Conservation (phyloP, 2,888 invertebrate genomes). For the Drosophila mayaguana region DNA sequence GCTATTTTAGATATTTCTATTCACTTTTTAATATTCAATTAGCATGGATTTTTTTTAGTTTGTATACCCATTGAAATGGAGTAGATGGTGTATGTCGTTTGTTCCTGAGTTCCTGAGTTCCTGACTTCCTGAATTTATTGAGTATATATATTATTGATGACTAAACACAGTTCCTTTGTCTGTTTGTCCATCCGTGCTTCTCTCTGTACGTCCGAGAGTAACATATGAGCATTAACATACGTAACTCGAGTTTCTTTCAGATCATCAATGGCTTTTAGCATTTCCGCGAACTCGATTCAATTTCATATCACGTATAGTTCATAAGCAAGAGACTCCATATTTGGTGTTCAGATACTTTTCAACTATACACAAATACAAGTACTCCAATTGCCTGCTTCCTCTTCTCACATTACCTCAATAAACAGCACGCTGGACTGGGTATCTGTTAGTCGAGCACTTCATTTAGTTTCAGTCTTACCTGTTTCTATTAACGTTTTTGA, state of each 20-base stretch:
- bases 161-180: neutral
- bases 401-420: neutral
- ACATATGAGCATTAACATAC: neutral
- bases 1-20: slow-evolving; percentile 24
- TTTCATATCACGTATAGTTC: neutral
- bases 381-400: neutral
- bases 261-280: neutral
- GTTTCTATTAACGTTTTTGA: slow-evolving; percentile 1
- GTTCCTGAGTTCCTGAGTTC: neutral
- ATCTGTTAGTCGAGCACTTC: neutral
- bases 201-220: no score
- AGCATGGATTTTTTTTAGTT: slow-evolving; percentile 34
- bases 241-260: no score
- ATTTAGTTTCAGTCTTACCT: neutral
- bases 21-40: slow-evolving; percentile 47
- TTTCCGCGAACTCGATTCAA: neutral
- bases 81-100: neutral
- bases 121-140: neutral
- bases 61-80: neutral
- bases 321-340: neutral
- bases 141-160: neutral
- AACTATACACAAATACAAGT: neutral
- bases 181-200: neutral
- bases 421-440: neutral
- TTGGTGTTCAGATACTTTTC: neutral